Conservation (phyloP, 2,797 vertebrate genomes). For the Rhinatrema bivittatum region DNA sequence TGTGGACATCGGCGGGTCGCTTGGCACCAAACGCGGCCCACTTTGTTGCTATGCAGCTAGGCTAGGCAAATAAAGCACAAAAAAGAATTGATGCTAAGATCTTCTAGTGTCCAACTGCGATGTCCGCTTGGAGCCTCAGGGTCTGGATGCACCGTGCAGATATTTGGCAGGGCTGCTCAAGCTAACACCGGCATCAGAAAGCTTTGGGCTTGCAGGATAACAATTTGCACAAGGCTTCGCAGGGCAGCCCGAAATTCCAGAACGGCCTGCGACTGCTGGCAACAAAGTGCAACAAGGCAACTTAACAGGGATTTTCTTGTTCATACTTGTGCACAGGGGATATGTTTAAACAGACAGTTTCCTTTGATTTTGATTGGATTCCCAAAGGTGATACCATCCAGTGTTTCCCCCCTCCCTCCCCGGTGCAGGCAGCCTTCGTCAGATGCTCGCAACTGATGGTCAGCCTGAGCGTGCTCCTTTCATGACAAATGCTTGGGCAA, state of each 20-base stretch:
- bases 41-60: neutral
- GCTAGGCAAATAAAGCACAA: constrained; percentile 4
- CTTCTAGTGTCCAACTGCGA: constrained; percentile 20
- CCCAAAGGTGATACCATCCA: neutral
- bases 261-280: constrained; percentile 44
- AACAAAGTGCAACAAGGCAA: constrained; percentile 72
- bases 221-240: constrained; percentile 42
- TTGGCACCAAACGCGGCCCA: neutral
- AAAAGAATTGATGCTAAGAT: constrained; percentile 6
- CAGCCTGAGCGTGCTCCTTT: too few relatives aligned
- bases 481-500: too few relatives aligned
- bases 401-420: too few relatives aligned
- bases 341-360: constrained; percentile 34
- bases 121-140: constrained; percentile 14
- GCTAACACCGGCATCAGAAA: constrained; percentile 33
- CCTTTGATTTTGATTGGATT: constrained; percentile 20
- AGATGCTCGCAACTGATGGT: too few relatives aligned
- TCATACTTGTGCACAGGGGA: constrained; percentile 59
- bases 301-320: constrained; percentile 80
- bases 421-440: neutral
- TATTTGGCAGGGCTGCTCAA: constrained; percentile 39
- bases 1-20: neutral
- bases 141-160: constrained; percentile 20
- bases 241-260: constrained; percentile 56
- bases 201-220: constrained; percentile 19